Percentiles rank a stretch among this genome's conserved stretches.
These are phyloP conservation scores for Eupithecia abbreviata DNA, from an alignment of 2,888 invertebrate genomes.

Conservation along the genomic window DNA sequence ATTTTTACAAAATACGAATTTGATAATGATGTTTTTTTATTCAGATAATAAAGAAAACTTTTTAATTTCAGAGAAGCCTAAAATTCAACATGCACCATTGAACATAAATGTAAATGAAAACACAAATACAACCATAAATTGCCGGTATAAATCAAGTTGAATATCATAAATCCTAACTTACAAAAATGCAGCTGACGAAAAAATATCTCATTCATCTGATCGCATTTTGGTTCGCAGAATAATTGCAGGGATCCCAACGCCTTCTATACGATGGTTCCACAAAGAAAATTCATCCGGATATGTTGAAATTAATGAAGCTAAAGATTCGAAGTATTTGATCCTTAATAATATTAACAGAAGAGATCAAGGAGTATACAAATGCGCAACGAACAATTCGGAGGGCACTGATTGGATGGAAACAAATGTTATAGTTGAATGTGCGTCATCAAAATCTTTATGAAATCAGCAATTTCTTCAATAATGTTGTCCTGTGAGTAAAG, in stretches of 20 bases:
- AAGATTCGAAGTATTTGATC: conserved; percentile 7
- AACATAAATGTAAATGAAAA: neutral
- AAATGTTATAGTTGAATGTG: conserved; percentile 17
- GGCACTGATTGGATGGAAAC: conserved; percentile 7
- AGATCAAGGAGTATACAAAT: conserved; percentile 18
- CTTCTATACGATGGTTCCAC: conserved; percentile 16
- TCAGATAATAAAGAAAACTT: neutral
- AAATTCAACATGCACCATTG: neutral
- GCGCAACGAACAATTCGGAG: conserved; percentile 4
- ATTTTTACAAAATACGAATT: neutral
- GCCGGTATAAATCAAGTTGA: conserved; percentile 11
- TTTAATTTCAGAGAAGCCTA: conserved; percentile 7
- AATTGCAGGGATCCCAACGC: conserved; percentile 15
- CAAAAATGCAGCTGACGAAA: neutral
- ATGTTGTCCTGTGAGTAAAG: neutral
- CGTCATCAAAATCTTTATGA: neutral
- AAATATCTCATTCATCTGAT: too few relatives aligned
- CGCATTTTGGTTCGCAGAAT: conserved; percentile 8
- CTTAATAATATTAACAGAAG: conserved; percentile 8
- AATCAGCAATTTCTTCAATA: neutral
- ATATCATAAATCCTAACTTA: neutral
- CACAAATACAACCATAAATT: neutral
- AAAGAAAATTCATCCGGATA: neutral
- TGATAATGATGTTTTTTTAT: neutral
- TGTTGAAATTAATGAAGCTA: conserved; percentile 8